Evolutionary conservation across 2,888 invertebrate genomes (phyloP).

Genomic region (Lithophane socia): DNA sequence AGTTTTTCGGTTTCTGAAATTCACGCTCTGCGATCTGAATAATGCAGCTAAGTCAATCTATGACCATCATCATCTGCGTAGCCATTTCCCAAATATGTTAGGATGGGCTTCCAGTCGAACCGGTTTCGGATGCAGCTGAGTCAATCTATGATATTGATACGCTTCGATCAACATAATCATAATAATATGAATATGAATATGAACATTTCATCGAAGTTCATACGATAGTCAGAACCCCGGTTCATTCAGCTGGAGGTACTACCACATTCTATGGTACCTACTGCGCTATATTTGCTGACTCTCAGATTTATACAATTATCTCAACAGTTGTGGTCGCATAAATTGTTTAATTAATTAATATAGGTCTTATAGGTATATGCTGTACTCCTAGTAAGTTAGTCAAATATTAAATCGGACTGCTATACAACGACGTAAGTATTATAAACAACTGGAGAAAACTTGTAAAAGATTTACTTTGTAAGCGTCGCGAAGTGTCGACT

Average conservation of each 20-base stretch:
- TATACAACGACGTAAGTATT: neutral
- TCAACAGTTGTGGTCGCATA: neutral
- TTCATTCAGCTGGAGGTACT: neutral
- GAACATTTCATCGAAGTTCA: neutral
- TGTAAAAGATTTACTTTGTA: constrained; percentile 26
- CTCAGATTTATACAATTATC: neutral
- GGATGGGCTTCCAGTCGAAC: neutral
- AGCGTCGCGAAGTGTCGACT: constrained; percentile 31
- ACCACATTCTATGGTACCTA: neutral
- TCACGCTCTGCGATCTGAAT: neutral
- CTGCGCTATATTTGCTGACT: neutral
- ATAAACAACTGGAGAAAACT: constrained; percentile 24
- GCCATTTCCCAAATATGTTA: neutral
- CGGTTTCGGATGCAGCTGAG: neutral
- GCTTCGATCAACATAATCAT: neutral
- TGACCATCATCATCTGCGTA: neutral
- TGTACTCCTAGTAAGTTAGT: neutral
- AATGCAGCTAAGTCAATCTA: neutral
- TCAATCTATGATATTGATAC: constrained; percentile 6
- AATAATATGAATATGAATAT: too few species aligned
- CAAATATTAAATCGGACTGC: neutral
- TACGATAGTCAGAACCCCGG: neutral
- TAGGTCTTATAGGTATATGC: neutral
- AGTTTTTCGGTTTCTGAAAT: neutral
- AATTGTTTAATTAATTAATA: neutral